Evolutionary conservation across 2,113 vertebrate species (phyloP).

Genomic region (Apteryx owenii): DNA sequence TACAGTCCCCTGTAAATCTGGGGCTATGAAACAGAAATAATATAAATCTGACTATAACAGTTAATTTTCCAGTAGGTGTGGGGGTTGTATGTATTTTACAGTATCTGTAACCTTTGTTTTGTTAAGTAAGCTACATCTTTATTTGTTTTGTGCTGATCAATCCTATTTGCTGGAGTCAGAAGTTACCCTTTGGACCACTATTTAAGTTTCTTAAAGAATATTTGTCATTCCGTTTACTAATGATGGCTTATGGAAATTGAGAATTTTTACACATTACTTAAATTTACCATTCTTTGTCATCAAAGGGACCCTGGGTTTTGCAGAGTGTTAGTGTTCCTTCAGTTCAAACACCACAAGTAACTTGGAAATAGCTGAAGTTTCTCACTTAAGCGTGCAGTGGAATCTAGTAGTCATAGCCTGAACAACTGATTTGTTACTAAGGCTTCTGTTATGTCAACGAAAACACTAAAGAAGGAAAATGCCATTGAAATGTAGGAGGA

Average conservation of each 20-base stretch:
- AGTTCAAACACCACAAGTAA: not conserved
- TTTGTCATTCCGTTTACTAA: conserved; percentile 20
- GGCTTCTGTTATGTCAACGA: not conserved
- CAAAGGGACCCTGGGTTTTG: not conserved
- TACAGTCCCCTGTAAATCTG: not conserved
- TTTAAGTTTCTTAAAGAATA: not conserved
- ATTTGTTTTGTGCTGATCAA: not conserved
- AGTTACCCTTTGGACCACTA: not conserved
- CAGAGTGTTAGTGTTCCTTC: not conserved
- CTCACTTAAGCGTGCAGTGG: not conserved
- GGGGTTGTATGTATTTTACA: not conserved
- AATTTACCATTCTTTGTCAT: not conserved
- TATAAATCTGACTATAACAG: not conserved
- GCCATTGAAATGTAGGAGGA: not conserved
- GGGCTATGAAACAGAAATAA: not conserved
- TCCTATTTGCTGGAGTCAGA: not conserved
- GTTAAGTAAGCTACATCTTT: not conserved
- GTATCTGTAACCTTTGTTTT: not conserved
- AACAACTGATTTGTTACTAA: not conserved
- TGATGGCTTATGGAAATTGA: not conserved
- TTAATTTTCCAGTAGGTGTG: not conserved
- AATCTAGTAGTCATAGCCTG: not conserved
- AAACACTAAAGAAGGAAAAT: not conserved
- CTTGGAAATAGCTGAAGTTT: not conserved
- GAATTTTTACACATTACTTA: not conserved